Evolutionary conservation across 1,140 invertebrate genomes (phyloP), one percentile per base, ranked within the genome.

Genomic region (Diabrotica undecimpunctata): DNA sequence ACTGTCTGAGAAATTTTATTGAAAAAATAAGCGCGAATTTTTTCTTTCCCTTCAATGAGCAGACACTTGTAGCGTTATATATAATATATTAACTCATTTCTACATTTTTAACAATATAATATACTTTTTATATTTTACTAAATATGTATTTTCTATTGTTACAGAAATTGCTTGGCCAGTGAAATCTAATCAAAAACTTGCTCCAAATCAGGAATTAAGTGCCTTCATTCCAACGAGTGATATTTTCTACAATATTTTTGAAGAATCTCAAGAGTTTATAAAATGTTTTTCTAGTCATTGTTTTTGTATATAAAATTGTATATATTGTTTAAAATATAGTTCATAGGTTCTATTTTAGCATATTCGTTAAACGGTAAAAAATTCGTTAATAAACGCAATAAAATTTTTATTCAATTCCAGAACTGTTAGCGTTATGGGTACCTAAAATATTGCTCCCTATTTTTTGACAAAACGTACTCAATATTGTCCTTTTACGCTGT

Each of bases 201-300:
- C 59, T 35, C 64, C 63, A 53, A 61, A 61, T 10, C 14, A 62
- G 60, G 56, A 69, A 66, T 54, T 64, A 64, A 74, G 75, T 77
- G 75, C 75, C 75, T 77, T 65, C 65, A 71, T 72, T 74, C 70
- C 70, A 70, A 63, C 64, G 65, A 75, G 75, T 76, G 75, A 76
- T 76, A 73, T 71, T 72, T 75, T 67, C 54, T 51, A 67, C 54
- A 64, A 66, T 67, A 68, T 72, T 70, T 69, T 69, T 70, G 56
- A 56, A 60, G 51, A 67, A 66, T 62, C 41, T 66, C 51, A 62
- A 67, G 62, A 74, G 66, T 74, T 69, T 74, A 72, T 68, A 64
- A 69, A 67, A 65, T 72, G 68, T 73, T 74, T 70, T 69, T 76
- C 75, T 77, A 77, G 75, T 77, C 75, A 77, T 73, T 74, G 70